Evolutionary conservation across 2,113 vertebrate genomes (phyloP).

Genomic region (Nycticorax nycticorax): DNA sequence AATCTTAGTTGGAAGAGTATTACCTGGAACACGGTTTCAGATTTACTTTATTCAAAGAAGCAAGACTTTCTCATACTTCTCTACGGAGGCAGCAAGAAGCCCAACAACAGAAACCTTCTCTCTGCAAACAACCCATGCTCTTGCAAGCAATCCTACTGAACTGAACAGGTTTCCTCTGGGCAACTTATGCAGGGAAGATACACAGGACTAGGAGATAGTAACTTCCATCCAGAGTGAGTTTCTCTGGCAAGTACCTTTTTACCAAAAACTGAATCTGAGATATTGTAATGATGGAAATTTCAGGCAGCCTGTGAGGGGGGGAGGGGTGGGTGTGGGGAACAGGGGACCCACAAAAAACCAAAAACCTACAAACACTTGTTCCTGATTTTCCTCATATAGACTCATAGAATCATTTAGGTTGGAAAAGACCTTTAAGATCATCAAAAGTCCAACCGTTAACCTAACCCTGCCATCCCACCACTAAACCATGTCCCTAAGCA

Average conservation of each 20-base stretch:
- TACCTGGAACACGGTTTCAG: not conserved
- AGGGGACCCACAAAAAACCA: too few species aligned
- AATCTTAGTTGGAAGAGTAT: not conserved
- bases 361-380: not conserved
- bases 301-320: not conserved
- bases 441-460: too few species aligned
- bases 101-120: not conserved
- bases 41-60: not conserved
- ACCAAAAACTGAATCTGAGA: not conserved
- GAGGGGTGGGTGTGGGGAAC: too few species aligned
- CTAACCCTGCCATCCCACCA: too few species aligned
- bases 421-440: too few species aligned
- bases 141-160: not conserved
- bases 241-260: not conserved
- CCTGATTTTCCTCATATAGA: not conserved
- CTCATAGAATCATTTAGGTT: too few species aligned
- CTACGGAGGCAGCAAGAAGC: not conserved
- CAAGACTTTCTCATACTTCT: not conserved
- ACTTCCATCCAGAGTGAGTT: not conserved
- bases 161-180: not conserved
- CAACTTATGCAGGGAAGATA: not conserved
- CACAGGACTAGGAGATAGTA: not conserved
- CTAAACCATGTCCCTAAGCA: too few species aligned
- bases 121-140: not conserved
- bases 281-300: not conserved